Evolutionary conservation across 2,888 invertebrate genomes (phyloP).

Genomic region (Lissocephala sabroskyi): DNA sequence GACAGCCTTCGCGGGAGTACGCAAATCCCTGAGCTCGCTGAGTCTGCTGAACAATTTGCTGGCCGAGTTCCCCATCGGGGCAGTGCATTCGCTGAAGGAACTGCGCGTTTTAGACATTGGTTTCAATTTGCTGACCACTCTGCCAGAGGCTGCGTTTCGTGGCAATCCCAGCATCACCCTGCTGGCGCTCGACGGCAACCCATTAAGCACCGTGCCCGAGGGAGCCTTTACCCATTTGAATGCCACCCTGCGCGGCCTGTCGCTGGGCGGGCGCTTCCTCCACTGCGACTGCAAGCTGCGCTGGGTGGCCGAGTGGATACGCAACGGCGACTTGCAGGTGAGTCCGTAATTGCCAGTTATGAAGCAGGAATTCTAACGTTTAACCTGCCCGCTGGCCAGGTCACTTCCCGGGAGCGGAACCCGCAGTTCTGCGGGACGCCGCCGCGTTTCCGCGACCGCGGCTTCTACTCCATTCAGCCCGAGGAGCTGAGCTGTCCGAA

Average conservation of each 20-base stretch:
- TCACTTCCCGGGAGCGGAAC: constrained; percentile 91
- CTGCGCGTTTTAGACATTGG: constrained; percentile 92
- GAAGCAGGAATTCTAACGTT: background rate
- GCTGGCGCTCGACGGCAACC: constrained; percentile 92
- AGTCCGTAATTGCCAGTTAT: constrained; percentile 12
- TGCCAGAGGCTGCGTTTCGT: constrained; percentile 85
- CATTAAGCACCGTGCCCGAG: constrained; percentile 86
- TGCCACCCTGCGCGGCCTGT: constrained; percentile 86
- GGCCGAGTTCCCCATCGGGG: constrained; percentile 88
- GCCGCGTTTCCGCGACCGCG: constrained; percentile 83
- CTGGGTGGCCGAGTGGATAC: constrained; percentile 94
- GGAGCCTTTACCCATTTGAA: constrained; percentile 85
- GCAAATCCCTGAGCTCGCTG: constrained; percentile 87
- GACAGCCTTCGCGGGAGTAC: constrained; percentile 85
- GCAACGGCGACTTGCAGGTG: constrained; percentile 87
- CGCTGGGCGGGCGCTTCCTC: constrained; percentile 89
- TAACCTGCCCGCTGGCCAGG: constrained; percentile 36
- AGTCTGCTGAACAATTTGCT: constrained; percentile 91
- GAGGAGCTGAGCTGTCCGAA: constrained; percentile 79
- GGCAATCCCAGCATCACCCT: constrained; percentile 89
- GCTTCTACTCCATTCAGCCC: constrained; percentile 89
- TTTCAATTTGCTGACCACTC: constrained; percentile 88
- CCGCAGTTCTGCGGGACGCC: constrained; percentile 95
- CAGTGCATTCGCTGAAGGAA: constrained; percentile 84
- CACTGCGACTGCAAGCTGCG: constrained; percentile 90